A percentile compares a stretch with the other conserved stretches of the same genome.
These are phyloP conservation scores for Tiaroga cobitis DNA, from an alignment of 2,797 vertebrate species.

Conservation along the genomic window DNA sequence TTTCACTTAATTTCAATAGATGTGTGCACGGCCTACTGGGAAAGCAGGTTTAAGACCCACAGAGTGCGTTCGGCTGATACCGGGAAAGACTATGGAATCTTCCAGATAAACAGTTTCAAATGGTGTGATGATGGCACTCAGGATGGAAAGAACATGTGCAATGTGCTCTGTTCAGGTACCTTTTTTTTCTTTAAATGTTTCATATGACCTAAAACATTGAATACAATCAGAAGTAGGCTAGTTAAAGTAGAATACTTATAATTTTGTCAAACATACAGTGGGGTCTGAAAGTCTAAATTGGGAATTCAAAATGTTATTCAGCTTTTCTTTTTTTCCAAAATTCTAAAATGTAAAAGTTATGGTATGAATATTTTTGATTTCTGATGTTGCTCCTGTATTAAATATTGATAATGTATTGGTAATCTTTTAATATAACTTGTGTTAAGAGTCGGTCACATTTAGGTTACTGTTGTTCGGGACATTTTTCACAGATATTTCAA, in stretches of 20 bases:
- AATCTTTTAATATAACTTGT: not conserved
- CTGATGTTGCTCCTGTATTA: not conserved
- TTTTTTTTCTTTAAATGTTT: not conserved
- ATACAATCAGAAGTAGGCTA: not conserved
- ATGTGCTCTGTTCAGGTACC: conserved; percentile 49
- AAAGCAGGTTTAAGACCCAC: conserved; percentile 58
- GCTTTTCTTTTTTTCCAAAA: no score
- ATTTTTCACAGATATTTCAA: not conserved
- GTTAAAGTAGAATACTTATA: not conserved
- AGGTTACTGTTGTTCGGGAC: not conserved
- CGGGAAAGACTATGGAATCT: conserved; percentile 64
- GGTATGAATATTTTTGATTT: not conserved
- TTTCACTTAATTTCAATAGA: conserved; percentile 44
- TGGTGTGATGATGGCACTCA: conserved; percentile 60
- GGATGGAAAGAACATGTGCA: conserved; percentile 53
- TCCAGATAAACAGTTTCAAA: conserved; percentile 65
- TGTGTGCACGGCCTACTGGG: conserved; percentile 61
- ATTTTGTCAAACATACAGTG: not conserved
- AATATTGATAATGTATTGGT: not conserved
- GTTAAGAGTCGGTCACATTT: not conserved
- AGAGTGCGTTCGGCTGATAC: conserved; percentile 46
- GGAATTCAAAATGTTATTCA: not conserved
- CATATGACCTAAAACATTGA: not conserved
- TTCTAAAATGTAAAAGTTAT: no score
- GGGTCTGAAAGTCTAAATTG: not conserved